Evolutionary conservation across 2,888 invertebrate genomes (phyloP).

Genomic region (Philereme transversata): DNA sequence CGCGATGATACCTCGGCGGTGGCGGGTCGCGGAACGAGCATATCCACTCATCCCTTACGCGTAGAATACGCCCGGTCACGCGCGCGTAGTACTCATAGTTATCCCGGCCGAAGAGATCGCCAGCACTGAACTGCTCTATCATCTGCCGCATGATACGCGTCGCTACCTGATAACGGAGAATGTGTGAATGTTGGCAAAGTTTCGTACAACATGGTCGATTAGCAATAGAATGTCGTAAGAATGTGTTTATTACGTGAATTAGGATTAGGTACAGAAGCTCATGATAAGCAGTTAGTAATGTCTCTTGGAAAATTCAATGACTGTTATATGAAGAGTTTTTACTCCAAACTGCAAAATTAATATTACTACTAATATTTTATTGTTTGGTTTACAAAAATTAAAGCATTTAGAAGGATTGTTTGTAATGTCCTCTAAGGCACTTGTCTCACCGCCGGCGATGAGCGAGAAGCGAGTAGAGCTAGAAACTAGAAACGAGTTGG

Average conservation of each 20-base stretch:
- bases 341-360: no score
- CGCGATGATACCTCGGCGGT: constrained; percentile 84
- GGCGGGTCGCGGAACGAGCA: constrained; percentile 96
- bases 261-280: background rate
- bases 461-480: no score
- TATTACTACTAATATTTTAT: no score
- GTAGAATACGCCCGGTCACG: constrained; percentile 95
- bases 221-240: background rate
- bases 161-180: constrained; percentile 87
- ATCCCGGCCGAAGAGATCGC: constrained; percentile 96
- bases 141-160: constrained; percentile 98
- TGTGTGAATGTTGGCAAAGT: background rate
- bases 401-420: no score
- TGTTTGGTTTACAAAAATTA: no score
- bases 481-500: no score
- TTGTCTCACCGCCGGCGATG: no score
- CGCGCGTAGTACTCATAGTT: constrained; percentile 98
- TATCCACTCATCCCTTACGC: constrained; percentile 97
- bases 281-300: background rate
- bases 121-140: constrained; percentile 98
- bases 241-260: background rate
- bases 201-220: background rate
- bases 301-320: no score
- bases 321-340: no score
- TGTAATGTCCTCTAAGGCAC: no score